A percentile compares a stretch with the other conserved stretches of the same genome.
Conservation (phyloP, 2,888 invertebrate genomes). For the Caenorhabditis macrosperma region DNA sequence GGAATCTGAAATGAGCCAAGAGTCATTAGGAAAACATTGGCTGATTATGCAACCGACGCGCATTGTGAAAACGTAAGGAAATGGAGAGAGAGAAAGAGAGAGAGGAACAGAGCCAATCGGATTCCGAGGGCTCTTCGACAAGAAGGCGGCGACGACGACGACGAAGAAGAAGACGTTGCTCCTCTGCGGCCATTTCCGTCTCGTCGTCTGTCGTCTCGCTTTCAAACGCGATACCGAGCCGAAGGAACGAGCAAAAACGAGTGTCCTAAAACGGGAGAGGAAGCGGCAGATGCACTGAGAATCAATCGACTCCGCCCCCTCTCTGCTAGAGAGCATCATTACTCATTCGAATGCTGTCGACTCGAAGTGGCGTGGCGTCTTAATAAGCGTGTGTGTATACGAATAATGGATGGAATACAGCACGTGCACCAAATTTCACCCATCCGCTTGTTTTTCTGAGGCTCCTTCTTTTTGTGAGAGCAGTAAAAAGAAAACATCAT, state of each 20-base stretch:
- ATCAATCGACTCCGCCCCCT: background rate
- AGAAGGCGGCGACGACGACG: too few species aligned
- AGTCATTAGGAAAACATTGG: background rate
- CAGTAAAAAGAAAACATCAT: too few species aligned
- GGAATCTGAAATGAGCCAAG: background rate
- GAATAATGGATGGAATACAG: too few species aligned
- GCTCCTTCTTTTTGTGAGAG: too few species aligned
- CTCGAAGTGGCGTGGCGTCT: background rate
- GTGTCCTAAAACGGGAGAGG: background rate
- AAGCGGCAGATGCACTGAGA: slow-evolving; percentile 6
- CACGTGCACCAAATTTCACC: too few species aligned
- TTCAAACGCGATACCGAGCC: slow-evolving; percentile 18
- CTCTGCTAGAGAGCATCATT: background rate
- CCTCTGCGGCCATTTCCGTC: slow-evolving; percentile 20
- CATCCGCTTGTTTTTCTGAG: too few species aligned
- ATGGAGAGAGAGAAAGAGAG: slow-evolving; percentile 12
- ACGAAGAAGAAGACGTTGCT: slow-evolving; percentile 1
- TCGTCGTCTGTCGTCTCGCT: slow-evolving; percentile 19
- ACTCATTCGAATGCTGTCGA: background rate
- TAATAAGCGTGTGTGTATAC: background rate
- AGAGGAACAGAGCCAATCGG: slow-evolving; percentile 24
- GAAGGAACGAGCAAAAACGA: slow-evolving; percentile 10
- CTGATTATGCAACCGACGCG: background rate
- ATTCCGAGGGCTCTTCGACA: slow-evolving; percentile 22
- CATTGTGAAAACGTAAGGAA: background rate